Conservation (phyloP, 2,113 vertebrate species). For the Erythrocercus mccallii region DNA sequence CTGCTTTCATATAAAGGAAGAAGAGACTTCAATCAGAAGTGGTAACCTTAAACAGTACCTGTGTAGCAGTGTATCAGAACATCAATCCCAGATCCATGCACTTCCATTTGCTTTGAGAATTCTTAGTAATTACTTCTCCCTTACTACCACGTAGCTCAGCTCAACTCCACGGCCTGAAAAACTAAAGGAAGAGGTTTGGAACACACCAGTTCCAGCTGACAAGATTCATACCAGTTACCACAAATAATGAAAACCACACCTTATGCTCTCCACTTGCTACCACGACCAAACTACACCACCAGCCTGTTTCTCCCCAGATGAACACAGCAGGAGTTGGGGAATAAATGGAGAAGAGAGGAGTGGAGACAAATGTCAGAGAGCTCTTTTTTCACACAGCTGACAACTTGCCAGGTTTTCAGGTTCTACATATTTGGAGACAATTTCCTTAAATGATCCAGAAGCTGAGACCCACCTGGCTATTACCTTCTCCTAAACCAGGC, state of each 20-base stretch:
- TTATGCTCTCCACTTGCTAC: not conserved
- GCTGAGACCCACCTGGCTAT: not conserved
- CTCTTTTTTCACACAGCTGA: not conserved
- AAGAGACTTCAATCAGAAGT: conserved; percentile 41
- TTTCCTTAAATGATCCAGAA: not conserved
- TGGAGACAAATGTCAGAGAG: not conserved
- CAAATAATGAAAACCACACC: not conserved
- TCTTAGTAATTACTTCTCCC: conserved; percentile 12
- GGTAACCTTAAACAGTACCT: not conserved
- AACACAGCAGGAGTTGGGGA: not conserved
- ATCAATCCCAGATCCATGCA: not conserved
- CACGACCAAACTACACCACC: not conserved
- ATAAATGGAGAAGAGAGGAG: not conserved
- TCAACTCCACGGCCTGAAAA: not conserved
- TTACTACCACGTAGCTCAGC: not conserved
- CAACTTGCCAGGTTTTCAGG: not conserved
- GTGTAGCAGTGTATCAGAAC: not conserved
- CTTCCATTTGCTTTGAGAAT: not conserved
- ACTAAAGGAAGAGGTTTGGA: not conserved
- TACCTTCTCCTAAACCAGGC: not conserved
- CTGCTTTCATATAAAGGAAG: conserved; percentile 42
- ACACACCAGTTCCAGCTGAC: not conserved
- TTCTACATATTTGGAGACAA: not conserved
- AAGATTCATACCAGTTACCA: not conserved
- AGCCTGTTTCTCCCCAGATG: not conserved